Conservation (phyloP, 1,140 invertebrate genomes). For the Bombus waltoni region DNA sequence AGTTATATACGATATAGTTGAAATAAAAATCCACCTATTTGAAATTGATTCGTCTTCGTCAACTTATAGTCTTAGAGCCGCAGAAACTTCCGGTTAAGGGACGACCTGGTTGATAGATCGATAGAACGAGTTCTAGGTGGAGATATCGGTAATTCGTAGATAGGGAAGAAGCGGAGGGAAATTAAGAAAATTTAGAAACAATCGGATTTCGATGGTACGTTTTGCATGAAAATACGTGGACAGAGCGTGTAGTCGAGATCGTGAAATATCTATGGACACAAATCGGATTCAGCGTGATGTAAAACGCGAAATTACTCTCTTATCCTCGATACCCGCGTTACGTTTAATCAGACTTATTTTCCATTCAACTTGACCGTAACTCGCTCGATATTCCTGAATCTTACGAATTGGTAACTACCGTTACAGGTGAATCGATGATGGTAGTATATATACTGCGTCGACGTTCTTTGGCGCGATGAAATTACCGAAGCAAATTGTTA, state of each 20-base stretch:
- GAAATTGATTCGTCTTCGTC: no score
- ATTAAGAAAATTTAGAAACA: neutral
- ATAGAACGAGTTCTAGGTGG: neutral
- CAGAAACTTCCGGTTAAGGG: neutral
- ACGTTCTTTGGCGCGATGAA: neutral
- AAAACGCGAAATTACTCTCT: neutral
- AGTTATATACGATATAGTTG: no score
- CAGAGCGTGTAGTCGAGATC: neutral
- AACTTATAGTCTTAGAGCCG: neutral
- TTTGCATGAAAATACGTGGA: neutral
- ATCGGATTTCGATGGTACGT: neutral
- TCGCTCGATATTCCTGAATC: neutral
- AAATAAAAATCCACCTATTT: no score
- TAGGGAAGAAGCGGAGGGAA: neutral
- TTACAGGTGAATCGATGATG: neutral
- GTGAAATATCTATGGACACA: neutral
- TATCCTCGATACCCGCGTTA: no score
- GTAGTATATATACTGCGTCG: neutral
- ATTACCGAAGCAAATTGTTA: neutral
- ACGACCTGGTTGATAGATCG: neutral
- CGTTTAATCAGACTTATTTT: neutral
- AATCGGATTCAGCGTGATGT: neutral
- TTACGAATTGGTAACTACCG: neutral
- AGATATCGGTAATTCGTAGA: neutral
- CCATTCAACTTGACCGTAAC: no score